Base-by-base conservation (phyloP, 2,888 invertebrate species). In the Acrobasis consociella region DNA sequence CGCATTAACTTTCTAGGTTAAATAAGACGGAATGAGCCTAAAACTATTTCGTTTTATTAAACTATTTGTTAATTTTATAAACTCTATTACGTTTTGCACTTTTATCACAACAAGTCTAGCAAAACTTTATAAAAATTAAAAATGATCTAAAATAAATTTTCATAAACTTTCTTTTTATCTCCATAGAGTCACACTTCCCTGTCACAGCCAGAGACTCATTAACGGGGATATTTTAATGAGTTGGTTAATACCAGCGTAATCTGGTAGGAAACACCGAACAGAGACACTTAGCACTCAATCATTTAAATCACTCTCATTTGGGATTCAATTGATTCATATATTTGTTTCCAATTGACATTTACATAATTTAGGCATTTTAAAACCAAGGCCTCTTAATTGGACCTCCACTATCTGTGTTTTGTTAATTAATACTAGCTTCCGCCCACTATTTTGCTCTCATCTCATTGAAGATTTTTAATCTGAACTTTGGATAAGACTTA, bases 141-240 rank as follows among this genome's bases (percentile, higher is more conserved):
- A 22, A 3, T 22, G 22, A 22, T 22, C 22, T 22, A 22, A 22
- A 22, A 22, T 22, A 22, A 22, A 22, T 3, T 22, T 22, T 22
- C 1, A 22, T 22, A 2, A 22, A 22, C 22, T 22, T 22, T 22
- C 22, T 22, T 22, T 22, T n/a, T 11, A 17, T 11, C 55, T 56
- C 55, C 39, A 56, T 39, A 56, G 2, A 22, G 17, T 46, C 42
- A 15, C 42, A 51, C 42, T 39, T 58, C 13, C 51, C 46, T 56
- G 56, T 42, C 42, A 5, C 3, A 39, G 51, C 16, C 17, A 2
- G 16, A 39, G 38, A 52, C 60, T 64, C 64, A 66, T 67, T 67
- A 67, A 58, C 58, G 55, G 58, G 51, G 60, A 65, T 64, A 62
- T 58, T 68, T 64, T 69, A 65, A 67, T 67, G 67, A 65, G 64